Evolutionary conservation across 2,888 invertebrate species (phyloP).

Genomic region (Hydriomena furcata): DNA sequence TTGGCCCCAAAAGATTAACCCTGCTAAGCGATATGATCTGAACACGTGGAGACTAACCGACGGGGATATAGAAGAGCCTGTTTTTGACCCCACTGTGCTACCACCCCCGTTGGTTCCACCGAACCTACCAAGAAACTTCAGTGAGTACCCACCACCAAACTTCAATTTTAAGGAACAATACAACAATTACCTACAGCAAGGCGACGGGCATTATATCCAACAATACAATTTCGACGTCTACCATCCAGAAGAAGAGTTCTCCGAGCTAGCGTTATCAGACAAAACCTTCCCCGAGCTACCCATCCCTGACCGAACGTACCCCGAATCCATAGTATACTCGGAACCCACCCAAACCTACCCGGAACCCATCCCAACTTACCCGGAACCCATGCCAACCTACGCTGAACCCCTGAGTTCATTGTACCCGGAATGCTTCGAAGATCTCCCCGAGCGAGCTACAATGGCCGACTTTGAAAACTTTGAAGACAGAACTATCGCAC

Average conservation of each 20-base stretch:
- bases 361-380: neutral
- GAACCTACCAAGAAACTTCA: slow-evolving; percentile 36
- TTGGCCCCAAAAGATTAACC: slow-evolving; percentile 61
- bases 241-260: slow-evolving; percentile 45
- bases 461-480: slow-evolving; percentile 21
- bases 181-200: slow-evolving; percentile 69
- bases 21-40: slow-evolving; percentile 68
- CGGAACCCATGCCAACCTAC: slow-evolving; percentile 4
- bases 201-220: slow-evolving; percentile 71
- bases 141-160: slow-evolving; percentile 63
- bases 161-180: slow-evolving; percentile 54
- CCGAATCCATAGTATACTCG: neutral
- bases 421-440: slow-evolving; percentile 5
- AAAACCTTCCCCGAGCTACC: slow-evolving; percentile 37
- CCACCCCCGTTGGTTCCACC: slow-evolving; percentile 45
- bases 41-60: slow-evolving; percentile 77
- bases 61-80: slow-evolving; percentile 60
- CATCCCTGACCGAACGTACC: slow-evolving; percentile 27
- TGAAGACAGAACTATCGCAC: slow-evolving; percentile 11
- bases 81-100: slow-evolving; percentile 60
- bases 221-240: slow-evolving; percentile 54
- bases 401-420: neutral
- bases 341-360: slow-evolving; percentile 6
- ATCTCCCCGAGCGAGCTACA: slow-evolving; percentile 20
- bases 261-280: slow-evolving; percentile 17